These are phyloP conservation scores for Pemphredon lugubris DNA, from an alignment of 2,888 invertebrate species.

Conservation along the genomic window DNA sequence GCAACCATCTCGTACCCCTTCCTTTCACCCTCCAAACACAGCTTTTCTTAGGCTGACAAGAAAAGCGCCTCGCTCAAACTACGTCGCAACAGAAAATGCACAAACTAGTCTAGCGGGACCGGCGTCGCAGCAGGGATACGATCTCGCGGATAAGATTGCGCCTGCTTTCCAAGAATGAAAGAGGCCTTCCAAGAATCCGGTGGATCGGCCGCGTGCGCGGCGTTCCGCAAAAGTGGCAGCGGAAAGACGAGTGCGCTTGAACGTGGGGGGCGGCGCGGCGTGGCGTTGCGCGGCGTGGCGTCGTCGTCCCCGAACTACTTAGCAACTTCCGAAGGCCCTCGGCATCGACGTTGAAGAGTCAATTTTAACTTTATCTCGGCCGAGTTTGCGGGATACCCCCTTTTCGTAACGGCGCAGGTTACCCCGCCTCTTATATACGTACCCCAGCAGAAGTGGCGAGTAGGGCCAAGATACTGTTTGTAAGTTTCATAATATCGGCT, in stretches of 20 bases:
- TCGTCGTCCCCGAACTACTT: slow-evolving; percentile 64
- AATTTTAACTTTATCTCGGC: slow-evolving; percentile 75
- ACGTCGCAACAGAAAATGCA: too few species aligned
- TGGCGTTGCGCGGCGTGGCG: too few species aligned
- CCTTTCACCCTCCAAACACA: too few species aligned
- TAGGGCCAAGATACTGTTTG: slow-evolving; percentile 48
- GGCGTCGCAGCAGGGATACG: too few species aligned
- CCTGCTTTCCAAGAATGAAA: not conserved
- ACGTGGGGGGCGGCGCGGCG: not conserved
- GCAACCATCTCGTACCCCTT: too few species aligned
- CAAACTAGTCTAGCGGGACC: too few species aligned
- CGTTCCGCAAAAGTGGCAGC: not conserved
- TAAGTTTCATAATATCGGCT: slow-evolving; percentile 64
- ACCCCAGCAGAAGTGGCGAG: slow-evolving; percentile 18
- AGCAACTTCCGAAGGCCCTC: slow-evolving; percentile 66
- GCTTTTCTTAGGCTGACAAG: too few species aligned
- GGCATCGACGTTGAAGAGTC: slow-evolving; percentile 71
- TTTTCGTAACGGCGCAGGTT: slow-evolving; percentile 17
- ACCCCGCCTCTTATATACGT: slow-evolving; percentile 17
- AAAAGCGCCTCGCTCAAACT: too few species aligned
- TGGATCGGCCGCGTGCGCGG: not conserved
- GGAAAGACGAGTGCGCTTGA: slow-evolving; percentile 16
- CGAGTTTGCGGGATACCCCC: slow-evolving; percentile 56
- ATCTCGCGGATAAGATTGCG: not conserved
- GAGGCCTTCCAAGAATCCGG: not conserved